Evolutionary conservation across 2,113 vertebrate species (phyloP).

Genomic region (Ellobius talpinus): DNA sequence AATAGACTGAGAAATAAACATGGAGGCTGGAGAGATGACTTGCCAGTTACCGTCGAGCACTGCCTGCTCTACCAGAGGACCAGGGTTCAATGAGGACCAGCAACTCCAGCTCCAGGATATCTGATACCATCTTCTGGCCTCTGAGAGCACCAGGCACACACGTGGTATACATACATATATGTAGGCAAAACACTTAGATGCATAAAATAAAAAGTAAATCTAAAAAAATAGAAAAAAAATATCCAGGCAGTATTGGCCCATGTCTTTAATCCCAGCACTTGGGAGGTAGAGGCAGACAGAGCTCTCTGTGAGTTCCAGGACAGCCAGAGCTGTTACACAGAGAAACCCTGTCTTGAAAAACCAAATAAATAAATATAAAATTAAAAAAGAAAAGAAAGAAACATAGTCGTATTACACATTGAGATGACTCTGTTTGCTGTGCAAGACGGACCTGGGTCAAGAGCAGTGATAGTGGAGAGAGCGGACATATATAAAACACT

Average conservation of each 20-base stretch:
- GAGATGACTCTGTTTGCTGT: not conserved
- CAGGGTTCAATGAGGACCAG: no score
- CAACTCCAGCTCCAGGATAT: not conserved
- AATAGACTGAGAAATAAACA: not conserved
- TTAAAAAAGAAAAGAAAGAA: not conserved
- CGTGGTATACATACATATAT: not conserved
- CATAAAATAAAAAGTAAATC: not conserved
- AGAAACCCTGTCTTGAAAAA: not conserved
- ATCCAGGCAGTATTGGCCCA: no score
- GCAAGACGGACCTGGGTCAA: not conserved
- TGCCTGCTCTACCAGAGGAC: not conserved
- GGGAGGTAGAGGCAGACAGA: not conserved
- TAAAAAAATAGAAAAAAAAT: not conserved
- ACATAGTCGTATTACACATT: not conserved
- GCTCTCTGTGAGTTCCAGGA: not conserved
- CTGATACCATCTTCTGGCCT: not conserved
- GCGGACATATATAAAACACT: not conserved
- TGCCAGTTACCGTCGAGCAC: not conserved
- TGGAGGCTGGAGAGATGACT: not conserved
- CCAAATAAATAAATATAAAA: not conserved
- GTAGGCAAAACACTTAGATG: not conserved
- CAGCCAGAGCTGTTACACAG: not conserved
- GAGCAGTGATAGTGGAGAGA: not conserved
- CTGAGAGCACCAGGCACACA: not conserved
- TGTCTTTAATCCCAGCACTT: not conserved